Conservation (phyloP, 2,797 vertebrate species). For the Cyclopterus lumpus region DNA sequence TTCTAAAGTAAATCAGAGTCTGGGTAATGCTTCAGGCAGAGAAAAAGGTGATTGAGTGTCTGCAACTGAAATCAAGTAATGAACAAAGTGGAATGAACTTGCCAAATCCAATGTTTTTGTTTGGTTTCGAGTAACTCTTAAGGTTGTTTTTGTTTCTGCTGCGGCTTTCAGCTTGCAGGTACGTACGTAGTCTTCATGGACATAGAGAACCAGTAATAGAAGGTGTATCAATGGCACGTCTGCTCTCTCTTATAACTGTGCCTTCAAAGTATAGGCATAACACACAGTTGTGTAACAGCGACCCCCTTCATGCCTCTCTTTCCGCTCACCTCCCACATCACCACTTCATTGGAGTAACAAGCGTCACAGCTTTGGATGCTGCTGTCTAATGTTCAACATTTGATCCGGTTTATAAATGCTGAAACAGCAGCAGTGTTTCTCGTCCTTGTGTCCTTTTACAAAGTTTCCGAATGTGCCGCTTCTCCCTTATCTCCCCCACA, state of each 20-base stretch:
- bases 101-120: slow-evolving; percentile 13
- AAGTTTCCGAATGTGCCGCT: slow-evolving; percentile 27
- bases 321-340: slow-evolving; percentile 42
- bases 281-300: slow-evolving; percentile 32
- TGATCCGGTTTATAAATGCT: slow-evolving; percentile 23
- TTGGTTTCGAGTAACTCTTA: slow-evolving; percentile 21
- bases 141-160: slow-evolving; percentile 7
- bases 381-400: slow-evolving; percentile 28
- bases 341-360: slow-evolving; percentile 43
- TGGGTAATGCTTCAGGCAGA: slow-evolving; percentile 10
- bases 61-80: slow-evolving; percentile 13
- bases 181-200: neutral
- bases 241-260: neutral
- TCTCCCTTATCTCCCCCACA: slow-evolving; percentile 4
- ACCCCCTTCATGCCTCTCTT: slow-evolving; percentile 31
- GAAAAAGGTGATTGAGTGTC: slow-evolving; percentile 2
- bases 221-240: slow-evolving; percentile 18
- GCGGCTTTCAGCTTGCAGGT: slow-evolving; percentile 12
- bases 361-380: slow-evolving; percentile 45
- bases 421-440: slow-evolving; percentile 33
- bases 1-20: neutral
- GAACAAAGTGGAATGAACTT: slow-evolving; percentile 27
- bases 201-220: slow-evolving; percentile 7
- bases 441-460: slow-evolving; percentile 7
- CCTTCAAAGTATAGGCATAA: slow-evolving; percentile 20